These are phyloP conservation scores for Euproctis similis DNA, from an alignment of 2,888 invertebrate species.

Conservation along the genomic window DNA sequence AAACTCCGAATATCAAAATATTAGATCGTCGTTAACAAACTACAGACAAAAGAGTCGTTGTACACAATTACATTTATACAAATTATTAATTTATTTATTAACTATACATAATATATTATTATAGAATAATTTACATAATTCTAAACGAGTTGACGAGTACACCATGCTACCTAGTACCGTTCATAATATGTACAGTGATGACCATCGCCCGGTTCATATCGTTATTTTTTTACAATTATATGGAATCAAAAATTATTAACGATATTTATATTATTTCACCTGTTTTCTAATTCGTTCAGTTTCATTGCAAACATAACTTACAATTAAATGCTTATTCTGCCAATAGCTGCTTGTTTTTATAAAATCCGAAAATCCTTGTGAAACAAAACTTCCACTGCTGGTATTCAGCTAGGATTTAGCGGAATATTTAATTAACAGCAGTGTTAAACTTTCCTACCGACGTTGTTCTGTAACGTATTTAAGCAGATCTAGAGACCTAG, in stretches of 20 bases:
- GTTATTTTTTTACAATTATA: constrained; percentile 17
- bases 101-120: constrained; percentile 24
- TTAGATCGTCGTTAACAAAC: constrained; percentile 48
- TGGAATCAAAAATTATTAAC: constrained; percentile 28
- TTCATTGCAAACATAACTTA: constrained; percentile 23
- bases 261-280: constrained; percentile 41
- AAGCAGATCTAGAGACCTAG: no score
- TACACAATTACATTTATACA: constrained; percentile 35
- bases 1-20: constrained; percentile 62
- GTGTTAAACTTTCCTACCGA: no score
- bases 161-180: constrained; percentile 7
- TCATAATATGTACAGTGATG: constrained; percentile 31
- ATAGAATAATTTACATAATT: constrained; percentile 36
- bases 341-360: no score
- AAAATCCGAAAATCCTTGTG: no score
- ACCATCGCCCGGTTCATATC: constrained; percentile 6
- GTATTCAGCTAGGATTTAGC: no score
- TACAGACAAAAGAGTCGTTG: constrained; percentile 54
- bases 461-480: no score
- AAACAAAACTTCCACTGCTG: no score
- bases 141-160: constrained; percentile 27
- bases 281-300: constrained; percentile 64
- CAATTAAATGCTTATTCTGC: no score
- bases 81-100: constrained; percentile 26
- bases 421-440: no score